Evolutionary conservation across 1,140 invertebrate genomes (phyloP), one percentile per base, ranked within the genome.

Genomic region (Diorhabda elongata): DNA sequence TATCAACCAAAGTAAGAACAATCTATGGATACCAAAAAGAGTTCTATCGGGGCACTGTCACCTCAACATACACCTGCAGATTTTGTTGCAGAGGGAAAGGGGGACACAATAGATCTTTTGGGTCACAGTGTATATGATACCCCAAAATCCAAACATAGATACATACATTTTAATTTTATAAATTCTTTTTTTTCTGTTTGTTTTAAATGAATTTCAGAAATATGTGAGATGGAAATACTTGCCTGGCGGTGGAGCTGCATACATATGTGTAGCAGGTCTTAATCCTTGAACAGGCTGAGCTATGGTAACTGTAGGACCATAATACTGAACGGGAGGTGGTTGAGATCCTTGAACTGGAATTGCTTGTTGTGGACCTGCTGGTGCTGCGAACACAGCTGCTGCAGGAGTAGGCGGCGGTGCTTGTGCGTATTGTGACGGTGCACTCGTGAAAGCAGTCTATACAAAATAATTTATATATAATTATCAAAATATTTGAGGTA

Each of bases 231-330:
- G 47, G 6, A 52, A 8, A 8, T 41, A 63, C 52, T 65, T 70
- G 61, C 74, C 72, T 58, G 72, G 69, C 4, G 73, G 71, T 67
- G 75, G 69, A 43, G 74, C 66, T 44, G 75, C 71, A 62, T 76
- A 79, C 64, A 80, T 74, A 63, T 81, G 80, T 5, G 77, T 69
- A 8, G 75, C 67, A n/a, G 70, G 77, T 44, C 57, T 76, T 64
- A 69, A 68, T 61, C 26, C 73, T 64, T 67, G 75, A 56, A 71
- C 26, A 4, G 77, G 71, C 67, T 77, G 78, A 6, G 75, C 72
- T 44, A 79, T 72, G 3, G 77, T 75, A n/a, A 78, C 72, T 6
- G 80, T 73, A 3, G 79, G 73, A 5, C 80, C 75, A 64, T 79
- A 81, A 73, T 81, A 81, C 5, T 67, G 72, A 11, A 70, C 58